These are phyloP conservation scores for Cantharis flavilabris DNA, from an alignment of 2,888 invertebrate species.

Conservation along the genomic window DNA sequence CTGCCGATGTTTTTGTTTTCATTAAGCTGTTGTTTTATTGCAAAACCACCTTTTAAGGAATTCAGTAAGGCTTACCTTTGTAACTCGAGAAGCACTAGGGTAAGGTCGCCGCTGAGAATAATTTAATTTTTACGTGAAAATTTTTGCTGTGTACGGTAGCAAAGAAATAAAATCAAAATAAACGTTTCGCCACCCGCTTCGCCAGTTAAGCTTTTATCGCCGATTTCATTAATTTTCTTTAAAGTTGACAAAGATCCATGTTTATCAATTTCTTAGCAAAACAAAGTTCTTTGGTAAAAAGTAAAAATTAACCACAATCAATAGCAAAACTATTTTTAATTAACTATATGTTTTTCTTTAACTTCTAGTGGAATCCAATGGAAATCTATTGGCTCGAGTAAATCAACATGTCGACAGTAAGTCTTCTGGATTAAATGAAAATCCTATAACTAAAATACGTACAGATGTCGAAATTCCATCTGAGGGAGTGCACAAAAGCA, in stretches of 20 bases:
- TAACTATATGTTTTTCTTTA: background rate
- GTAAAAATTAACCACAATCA: background rate
- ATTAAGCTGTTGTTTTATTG: background rate
- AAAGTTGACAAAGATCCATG: background rate
- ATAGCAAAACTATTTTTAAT: background rate
- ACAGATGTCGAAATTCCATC: constrained; percentile 63
- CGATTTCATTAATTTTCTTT: background rate
- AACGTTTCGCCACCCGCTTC: background rate
- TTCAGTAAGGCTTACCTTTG: background rate
- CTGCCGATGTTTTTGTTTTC: background rate
- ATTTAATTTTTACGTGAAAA: background rate
- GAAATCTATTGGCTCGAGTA: constrained; percentile 52
- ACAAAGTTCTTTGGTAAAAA: background rate
- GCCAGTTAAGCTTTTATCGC: background rate
- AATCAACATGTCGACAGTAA: constrained; percentile 48
- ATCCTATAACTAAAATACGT: constrained; percentile 58
- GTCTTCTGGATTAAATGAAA: constrained; percentile 47
- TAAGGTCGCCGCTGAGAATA: background rate
- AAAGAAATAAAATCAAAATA: background rate
- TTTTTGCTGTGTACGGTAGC: background rate
- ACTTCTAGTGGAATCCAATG: constrained; percentile 53
- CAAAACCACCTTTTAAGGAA: background rate
- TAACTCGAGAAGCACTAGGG: too few species aligned
- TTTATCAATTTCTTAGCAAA: background rate
- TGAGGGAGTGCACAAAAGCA: constrained; percentile 61